phyloP scores from a whole-genome alignment of 2,113 vertebrate genomes.

The Rana temporaria region DNA sequence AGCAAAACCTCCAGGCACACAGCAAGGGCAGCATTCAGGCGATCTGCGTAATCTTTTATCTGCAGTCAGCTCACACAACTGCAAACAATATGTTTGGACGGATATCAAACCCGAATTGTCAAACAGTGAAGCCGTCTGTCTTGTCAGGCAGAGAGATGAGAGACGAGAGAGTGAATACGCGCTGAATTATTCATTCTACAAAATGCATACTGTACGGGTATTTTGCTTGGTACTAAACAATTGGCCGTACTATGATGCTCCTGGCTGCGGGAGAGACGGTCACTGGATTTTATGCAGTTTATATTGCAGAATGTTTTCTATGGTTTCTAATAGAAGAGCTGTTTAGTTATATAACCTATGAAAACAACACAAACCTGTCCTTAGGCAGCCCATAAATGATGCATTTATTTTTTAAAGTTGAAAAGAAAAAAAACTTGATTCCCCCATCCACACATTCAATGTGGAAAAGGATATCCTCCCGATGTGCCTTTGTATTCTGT shows the following conservation, averaged over 20 bases:
- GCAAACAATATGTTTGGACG: conserved; percentile 35
- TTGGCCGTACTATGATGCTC: not conserved
- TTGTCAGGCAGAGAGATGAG: conserved; percentile 27
- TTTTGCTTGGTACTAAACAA: not conserved
- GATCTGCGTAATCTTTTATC: conserved; percentile 37
- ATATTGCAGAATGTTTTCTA: no score
- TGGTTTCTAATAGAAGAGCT: no score
- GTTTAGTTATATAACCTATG: no score
- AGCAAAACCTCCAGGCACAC: not conserved
- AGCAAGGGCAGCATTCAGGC: not conserved
- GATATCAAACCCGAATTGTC: conserved; percentile 36
- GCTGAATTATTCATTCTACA: conserved; percentile 43
- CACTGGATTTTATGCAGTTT: not conserved
- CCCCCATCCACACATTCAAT: no score
- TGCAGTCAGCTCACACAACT: conserved; percentile 26
- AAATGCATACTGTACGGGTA: not conserved
- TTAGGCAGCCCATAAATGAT: no score
- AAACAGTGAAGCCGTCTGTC: conserved; percentile 42
- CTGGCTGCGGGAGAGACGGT: no score
- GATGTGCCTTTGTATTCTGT: no score
- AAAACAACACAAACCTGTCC: no score
- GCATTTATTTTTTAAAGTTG: no score
- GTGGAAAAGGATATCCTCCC: no score
- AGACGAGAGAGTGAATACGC: conserved; percentile 24
- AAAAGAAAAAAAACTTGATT: no score